Percentiles rank a stretch among this genome's conserved stretches.
Conservation (phyloP, 2,888 invertebrate species). For the Dryococelus australis region DNA sequence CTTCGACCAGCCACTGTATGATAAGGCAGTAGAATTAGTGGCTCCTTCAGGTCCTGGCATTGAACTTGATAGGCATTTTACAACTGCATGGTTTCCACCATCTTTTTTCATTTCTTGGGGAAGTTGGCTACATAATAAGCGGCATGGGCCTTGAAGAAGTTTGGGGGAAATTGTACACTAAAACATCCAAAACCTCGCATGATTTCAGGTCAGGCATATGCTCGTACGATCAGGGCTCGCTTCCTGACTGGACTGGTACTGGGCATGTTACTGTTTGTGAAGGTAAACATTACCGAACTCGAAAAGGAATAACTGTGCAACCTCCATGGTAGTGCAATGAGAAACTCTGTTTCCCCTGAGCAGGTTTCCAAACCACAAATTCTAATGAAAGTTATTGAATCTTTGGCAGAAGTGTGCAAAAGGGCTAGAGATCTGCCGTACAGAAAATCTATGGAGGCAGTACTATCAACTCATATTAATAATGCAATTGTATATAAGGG, state of each 20-base stretch:
- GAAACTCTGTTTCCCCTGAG: background rate
- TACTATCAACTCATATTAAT: background rate
- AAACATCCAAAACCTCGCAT: no score
- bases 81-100: conserved; percentile 35
- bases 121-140: conserved; percentile 13
- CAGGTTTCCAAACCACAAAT: background rate
- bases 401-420: background rate
- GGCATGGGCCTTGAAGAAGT: conserved; percentile 32
- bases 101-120: conserved; percentile 35
- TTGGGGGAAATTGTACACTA: conserved; percentile 25
- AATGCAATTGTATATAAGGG: background rate
- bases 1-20: conserved; percentile 34
- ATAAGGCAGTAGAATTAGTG: conserved; percentile 30
- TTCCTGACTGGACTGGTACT: background rate
- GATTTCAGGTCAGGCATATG: no score
- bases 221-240: conserved; percentile 13
- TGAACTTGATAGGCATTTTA: background rate
- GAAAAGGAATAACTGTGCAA: background rate
- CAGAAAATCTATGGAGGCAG: background rate
- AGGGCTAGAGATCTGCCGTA: background rate
- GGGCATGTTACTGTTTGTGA: background rate
- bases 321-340: background rate
- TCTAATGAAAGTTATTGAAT: background rate
- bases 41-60: conserved; percentile 7
- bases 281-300: background rate